Conservation (phyloP, 2,888 invertebrate species). For the Drosophila picticornis region DNA sequence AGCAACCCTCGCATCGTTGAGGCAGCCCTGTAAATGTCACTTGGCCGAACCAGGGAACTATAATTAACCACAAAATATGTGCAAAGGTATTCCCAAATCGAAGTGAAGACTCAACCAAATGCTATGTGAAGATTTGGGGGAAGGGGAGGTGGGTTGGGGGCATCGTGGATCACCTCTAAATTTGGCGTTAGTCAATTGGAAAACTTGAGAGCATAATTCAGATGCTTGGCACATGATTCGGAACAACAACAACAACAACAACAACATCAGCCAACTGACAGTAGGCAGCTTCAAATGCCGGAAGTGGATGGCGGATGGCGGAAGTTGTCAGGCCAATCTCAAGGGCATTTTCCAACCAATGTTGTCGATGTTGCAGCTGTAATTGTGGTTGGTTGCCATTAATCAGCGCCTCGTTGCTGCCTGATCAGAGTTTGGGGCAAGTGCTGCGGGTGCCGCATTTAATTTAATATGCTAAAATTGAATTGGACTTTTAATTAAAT, state of each 20-base stretch:
- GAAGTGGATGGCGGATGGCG: constrained; percentile 70
- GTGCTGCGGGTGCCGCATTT: constrained; percentile 44
- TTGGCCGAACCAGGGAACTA: constrained; percentile 53
- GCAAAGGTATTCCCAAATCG: constrained; percentile 40
- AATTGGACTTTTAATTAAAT: constrained; percentile 80
- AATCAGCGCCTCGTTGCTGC: constrained; percentile 24
- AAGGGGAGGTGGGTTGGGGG: neutral
- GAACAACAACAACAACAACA: constrained; percentile 20
- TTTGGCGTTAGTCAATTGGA: constrained; percentile 65
- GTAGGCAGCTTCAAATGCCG: constrained; percentile 54
- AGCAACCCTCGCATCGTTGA: constrained; percentile 37
- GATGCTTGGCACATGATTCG: constrained; percentile 57
- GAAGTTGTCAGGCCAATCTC: constrained; percentile 66
- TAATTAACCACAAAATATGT: constrained; percentile 60
- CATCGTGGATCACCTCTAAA: constrained; percentile 38
- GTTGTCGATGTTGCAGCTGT: neutral
- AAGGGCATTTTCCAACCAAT: constrained; percentile 61
- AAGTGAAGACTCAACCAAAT: constrained; percentile 20
- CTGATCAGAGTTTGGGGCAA: constrained; percentile 39
- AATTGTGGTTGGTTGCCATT: constrained; percentile 21
- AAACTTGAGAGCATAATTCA: constrained; percentile 65
- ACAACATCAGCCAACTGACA: neutral
- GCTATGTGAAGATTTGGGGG: neutral
- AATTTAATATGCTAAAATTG: constrained; percentile 77
- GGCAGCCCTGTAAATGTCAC: constrained; percentile 69